A percentile compares a stretch with the other conserved stretches of the same genome.
phyloP scores from a whole-genome alignment of 2,888 invertebrate genomes.

The Lordiphosa fenestrarum region DNA sequence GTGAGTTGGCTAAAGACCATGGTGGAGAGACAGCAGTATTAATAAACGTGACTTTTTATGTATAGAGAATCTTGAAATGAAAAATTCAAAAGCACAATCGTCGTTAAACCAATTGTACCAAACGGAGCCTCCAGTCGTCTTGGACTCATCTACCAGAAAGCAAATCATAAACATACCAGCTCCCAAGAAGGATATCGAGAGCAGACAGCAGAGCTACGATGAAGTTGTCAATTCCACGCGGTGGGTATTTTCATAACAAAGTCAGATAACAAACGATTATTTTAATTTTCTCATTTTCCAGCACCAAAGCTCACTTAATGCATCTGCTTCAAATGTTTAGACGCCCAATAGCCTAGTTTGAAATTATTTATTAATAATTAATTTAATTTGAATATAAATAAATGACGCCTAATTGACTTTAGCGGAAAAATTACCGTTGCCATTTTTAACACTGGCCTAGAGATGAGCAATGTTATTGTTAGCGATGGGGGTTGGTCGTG shows the following conservation, averaged over 20 bases:
- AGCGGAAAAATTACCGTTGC: too few species aligned
- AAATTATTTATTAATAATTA: background rate
- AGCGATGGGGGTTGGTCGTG: too few species aligned
- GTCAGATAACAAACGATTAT: background rate
- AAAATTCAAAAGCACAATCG: slow-evolving; percentile 19
- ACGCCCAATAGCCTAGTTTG: slow-evolving; percentile 27
- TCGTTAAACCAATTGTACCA: slow-evolving; percentile 25
- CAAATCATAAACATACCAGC: slow-evolving; percentile 40
- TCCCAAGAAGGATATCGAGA: slow-evolving; percentile 53
- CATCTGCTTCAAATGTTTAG: slow-evolving; percentile 54
- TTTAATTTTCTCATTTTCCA: slow-evolving; percentile 9
- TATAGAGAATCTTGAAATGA: slow-evolving; percentile 1
- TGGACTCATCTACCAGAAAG: slow-evolving; percentile 10
- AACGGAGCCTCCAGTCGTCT: slow-evolving; percentile 11
- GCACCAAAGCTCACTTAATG: slow-evolving; percentile 52
- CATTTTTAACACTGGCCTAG: too few species aligned
- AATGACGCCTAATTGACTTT: background rate
- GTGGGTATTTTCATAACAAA: slow-evolving; percentile 20
- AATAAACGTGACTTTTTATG: background rate
- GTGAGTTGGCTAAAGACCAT: slow-evolving; percentile 19
- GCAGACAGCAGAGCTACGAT: slow-evolving; percentile 45
- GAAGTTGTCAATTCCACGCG: slow-evolving; percentile 35
- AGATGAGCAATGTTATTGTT: too few species aligned
- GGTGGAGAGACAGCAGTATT: too few species aligned
- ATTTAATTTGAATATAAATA: background rate